phyloP scores from a whole-genome alignment of 2,113 vertebrate genomes.

The Chaetodon auriga region DNA sequence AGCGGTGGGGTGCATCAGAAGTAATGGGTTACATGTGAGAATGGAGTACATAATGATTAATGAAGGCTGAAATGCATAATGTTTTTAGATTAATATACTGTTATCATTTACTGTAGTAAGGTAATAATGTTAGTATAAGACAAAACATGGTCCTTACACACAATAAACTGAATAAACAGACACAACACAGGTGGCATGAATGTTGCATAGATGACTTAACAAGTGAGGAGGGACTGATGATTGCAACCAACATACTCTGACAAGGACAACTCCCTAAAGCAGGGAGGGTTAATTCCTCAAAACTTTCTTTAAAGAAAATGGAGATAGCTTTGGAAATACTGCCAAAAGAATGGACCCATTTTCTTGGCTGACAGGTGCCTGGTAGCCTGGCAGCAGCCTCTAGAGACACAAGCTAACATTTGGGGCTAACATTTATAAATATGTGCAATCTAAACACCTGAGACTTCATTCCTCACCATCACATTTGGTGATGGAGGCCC shows the following conservation, averaged over 20 bases:
- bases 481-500: background rate
- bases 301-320: background rate
- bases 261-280: background rate
- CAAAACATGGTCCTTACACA: background rate
- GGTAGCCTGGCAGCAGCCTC: background rate
- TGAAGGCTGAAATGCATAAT: background rate
- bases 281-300: background rate
- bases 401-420: background rate
- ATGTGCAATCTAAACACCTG: background rate
- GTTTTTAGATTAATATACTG: background rate
- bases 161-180: background rate
- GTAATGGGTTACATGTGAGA: background rate
- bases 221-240: background rate
- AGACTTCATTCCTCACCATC: background rate
- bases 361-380: background rate
- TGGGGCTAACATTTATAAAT: constrained; percentile 4
- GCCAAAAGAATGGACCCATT: background rate
- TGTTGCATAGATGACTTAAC: background rate
- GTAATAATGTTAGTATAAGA: too few species aligned
- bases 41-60: background rate
- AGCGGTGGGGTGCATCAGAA: background rate
- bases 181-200: background rate
- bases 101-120: background rate
- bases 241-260: background rate
- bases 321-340: background rate